phyloP scores from a whole-genome alignment of 2,113 vertebrate species.

The Proteles cristata region DNA sequence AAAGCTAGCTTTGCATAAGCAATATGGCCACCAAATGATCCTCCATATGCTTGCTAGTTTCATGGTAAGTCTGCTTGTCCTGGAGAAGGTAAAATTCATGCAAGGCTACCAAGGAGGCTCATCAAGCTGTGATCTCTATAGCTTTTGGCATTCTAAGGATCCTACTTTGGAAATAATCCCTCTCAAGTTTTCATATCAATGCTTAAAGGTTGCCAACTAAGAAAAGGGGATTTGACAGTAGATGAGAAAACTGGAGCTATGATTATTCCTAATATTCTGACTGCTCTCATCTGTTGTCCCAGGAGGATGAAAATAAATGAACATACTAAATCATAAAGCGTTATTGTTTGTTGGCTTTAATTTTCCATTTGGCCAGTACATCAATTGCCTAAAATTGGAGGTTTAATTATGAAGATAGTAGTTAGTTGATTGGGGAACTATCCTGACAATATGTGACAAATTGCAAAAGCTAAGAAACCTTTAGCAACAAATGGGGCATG shows the following conservation, averaged over 20 bases:
- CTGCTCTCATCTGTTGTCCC: background rate
- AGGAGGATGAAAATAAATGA: background rate
- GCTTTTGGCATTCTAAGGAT: background rate
- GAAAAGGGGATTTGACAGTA: background rate
- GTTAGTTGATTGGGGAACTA: background rate
- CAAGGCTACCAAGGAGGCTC: background rate
- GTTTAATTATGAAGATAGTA: background rate
- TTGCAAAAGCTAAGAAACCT: background rate
- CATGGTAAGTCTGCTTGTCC: background rate
- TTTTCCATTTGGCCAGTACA: background rate
- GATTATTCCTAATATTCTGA: conserved; percentile 8
- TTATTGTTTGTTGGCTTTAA: background rate
- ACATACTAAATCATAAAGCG: background rate
- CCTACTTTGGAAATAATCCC: background rate
- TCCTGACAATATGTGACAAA: background rate
- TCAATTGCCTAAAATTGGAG: background rate
- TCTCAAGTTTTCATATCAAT: background rate
- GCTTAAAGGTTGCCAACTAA: background rate
- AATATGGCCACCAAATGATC: background rate
- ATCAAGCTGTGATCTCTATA: background rate
- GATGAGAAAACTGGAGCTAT: background rate
- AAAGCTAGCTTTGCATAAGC: conserved; percentile 12
- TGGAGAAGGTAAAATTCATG: background rate
- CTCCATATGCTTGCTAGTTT: background rate
- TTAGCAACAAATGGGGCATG: conserved; percentile 9